Percentiles rank a stretch among this genome's conserved stretches.
Evolutionary conservation across 2,797 vertebrate genomes (phyloP).

Genomic region (Artibeus lituratus): DNA sequence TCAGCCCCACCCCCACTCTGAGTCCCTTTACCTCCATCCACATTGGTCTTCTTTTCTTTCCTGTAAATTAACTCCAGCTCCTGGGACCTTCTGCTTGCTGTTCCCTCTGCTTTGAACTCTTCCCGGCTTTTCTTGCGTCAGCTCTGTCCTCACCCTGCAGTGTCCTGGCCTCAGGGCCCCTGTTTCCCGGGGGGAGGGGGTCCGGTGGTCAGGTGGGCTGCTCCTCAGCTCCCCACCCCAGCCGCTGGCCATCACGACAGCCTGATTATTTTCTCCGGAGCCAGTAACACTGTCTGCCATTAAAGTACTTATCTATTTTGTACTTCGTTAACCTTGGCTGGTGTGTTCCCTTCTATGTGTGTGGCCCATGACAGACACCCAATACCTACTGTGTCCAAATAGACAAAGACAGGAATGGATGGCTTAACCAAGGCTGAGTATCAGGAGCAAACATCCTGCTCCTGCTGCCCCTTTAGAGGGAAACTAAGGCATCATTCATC

Average conservation of each 20-base stretch:
- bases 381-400: neutral
- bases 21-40: neutral
- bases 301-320: neutral
- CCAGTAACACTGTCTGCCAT: neutral
- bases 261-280: neutral
- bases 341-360: neutral
- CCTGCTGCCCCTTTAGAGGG: neutral
- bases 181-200: neutral
- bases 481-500: neutral
- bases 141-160: neutral
- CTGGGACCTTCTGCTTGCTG: neutral
- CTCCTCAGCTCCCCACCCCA: neutral
- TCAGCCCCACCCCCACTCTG: neutral
- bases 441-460: neutral
- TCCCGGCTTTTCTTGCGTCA: neutral
- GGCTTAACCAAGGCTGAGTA: neutral
- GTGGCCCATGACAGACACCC: neutral
- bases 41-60: neutral
- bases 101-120: neutral
- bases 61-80: neutral
- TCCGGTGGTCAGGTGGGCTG: neutral
- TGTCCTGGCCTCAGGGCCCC: neutral
- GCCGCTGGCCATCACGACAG: too few relatives aligned
- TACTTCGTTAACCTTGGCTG: neutral
- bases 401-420: neutral